Evolutionary conservation across 1,140 invertebrate genomes (phyloP).

Genomic region (Mercenaria mercenaria): DNA sequence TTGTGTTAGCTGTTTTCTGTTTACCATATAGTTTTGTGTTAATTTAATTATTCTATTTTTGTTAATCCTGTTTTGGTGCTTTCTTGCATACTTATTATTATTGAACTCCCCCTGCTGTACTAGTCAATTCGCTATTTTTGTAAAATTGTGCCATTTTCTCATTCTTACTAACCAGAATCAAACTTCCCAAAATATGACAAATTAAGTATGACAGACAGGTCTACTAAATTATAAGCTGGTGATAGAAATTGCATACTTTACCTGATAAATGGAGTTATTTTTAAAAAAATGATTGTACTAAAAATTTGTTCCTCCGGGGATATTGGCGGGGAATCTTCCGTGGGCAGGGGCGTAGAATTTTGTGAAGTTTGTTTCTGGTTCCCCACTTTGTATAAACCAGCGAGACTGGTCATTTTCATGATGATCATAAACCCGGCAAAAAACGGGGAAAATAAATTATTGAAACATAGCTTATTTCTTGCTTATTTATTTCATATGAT

Average conservation of each 20-base stretch:
- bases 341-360: background rate
- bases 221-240: background rate
- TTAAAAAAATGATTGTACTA: background rate
- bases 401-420: constrained; percentile 14
- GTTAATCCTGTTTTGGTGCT: constrained; percentile 25
- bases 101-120: background rate
- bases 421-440: constrained; percentile 5
- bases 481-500: background rate
- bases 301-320: background rate
- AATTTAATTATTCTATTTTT: constrained; percentile 33
- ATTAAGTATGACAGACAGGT: background rate
- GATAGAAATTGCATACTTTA: background rate
- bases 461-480: background rate
- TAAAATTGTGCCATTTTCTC: constrained; percentile 28
- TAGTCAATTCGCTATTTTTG: constrained; percentile 28
- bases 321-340: too few species aligned
- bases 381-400: constrained; percentile 17
- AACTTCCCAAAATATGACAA: background rate
- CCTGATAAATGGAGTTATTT: background rate
- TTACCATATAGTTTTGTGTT: background rate
- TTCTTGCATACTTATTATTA: background rate
- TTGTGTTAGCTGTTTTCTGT: constrained; percentile 12
- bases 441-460: constrained; percentile 27
- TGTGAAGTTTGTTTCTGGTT: background rate
- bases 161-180: background rate